Evolutionary conservation across 2,888 invertebrate genomes (phyloP).

Genomic region (Galerucella nymphaeae): DNA sequence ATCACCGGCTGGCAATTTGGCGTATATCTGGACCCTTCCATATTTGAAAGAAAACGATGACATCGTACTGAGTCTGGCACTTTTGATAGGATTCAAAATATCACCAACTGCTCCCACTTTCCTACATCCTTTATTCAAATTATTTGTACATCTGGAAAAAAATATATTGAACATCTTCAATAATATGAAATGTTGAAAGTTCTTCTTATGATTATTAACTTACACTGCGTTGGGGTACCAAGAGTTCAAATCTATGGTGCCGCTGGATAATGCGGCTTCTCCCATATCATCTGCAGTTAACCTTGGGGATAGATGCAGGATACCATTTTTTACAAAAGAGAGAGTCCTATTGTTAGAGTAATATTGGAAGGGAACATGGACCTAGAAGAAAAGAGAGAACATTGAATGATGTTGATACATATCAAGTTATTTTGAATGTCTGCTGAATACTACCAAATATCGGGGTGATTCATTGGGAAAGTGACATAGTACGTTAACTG

Average conservation of each 20-base stretch:
- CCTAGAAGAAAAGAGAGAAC: neutral
- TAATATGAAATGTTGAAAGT: neutral
- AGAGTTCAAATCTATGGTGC: slow-evolving; percentile 67
- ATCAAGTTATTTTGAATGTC: neutral
- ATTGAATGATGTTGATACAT: neutral
- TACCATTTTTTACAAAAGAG: slow-evolving; percentile 70
- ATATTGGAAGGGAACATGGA: slow-evolving; percentile 68
- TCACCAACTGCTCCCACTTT: slow-evolving; percentile 67
- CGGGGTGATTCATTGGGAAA: no score
- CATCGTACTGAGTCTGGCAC: slow-evolving; percentile 73
- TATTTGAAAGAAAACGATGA: slow-evolving; percentile 75
- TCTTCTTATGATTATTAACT: neutral
- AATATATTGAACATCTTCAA: neutral
- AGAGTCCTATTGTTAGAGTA: slow-evolving; percentile 76
- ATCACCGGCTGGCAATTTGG: slow-evolving; percentile 77
- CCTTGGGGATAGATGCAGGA: slow-evolving; percentile 72
- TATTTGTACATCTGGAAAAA: slow-evolving; percentile 68
- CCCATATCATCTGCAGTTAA: slow-evolving; percentile 70
- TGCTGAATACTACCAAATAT: no score
- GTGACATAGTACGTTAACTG: no score
- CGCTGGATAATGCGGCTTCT: slow-evolving; percentile 67
- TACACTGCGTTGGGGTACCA: neutral
- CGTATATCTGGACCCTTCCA: slow-evolving; percentile 73
- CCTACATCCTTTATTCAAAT: slow-evolving; percentile 69
- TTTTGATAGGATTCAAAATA: slow-evolving; percentile 74